Evolutionary conservation across 2,113 vertebrate species (phyloP).

Genomic region (Plecotus auritus): DNA sequence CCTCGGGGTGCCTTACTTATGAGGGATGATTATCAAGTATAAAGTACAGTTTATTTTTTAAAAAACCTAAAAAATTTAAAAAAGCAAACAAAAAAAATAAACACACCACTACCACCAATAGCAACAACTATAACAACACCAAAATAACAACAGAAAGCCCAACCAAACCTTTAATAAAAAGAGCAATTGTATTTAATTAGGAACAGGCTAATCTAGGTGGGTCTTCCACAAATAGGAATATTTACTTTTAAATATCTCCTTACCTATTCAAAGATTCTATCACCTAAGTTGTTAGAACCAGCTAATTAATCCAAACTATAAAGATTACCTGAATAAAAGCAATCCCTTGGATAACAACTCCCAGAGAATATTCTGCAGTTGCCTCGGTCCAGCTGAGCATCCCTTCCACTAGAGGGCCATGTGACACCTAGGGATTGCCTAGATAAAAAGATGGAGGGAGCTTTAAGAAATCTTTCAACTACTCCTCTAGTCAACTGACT

Average conservation of each 20-base stretch:
- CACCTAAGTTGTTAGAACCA: conserved; percentile 56
- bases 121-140: conserved; percentile 41
- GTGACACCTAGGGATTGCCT: conserved; percentile 81
- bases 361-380: conserved; percentile 81
- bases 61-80: not conserved
- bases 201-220: conserved; percentile 37
- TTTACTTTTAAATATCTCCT: conserved; percentile 55
- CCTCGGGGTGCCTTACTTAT: not conserved
- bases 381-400: conserved; percentile 81
- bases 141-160: conserved; percentile 22
- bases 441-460: conserved; percentile 81
- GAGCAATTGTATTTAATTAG: conserved; percentile 16
- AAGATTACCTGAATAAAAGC: conserved; percentile 82
- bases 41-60: not conserved
- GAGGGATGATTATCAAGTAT: conserved; percentile 22
- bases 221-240: conserved; percentile 37
- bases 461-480: conserved; percentile 78
- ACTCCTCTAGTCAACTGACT: conserved; percentile 60
- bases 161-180: conserved; percentile 45
- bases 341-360: conserved; percentile 79
- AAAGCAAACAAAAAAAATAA: conserved; percentile 37
- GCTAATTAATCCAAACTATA: conserved; percentile 76
- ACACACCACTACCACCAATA: conserved; percentile 32
- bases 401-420: conserved; percentile 83
- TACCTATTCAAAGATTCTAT: conserved; percentile 65